Conservation (phyloP, 2,113 vertebrate species). For the Cynopterus brachyotis region DNA sequence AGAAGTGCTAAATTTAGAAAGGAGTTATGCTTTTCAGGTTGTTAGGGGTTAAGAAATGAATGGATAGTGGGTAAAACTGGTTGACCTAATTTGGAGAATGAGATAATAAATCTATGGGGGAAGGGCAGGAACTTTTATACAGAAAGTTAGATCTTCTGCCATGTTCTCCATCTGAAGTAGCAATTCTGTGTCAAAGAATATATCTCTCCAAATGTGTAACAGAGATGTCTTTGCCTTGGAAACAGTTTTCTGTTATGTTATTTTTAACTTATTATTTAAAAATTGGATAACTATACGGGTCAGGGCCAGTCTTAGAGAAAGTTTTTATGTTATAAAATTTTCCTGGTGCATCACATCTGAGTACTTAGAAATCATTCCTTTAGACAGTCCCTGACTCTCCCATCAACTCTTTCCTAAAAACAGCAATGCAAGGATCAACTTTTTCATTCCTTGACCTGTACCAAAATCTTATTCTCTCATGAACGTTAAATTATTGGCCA, state of each 20-base stretch:
- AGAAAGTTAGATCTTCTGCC: not conserved
- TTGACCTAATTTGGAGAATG: not conserved
- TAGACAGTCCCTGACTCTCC: not conserved
- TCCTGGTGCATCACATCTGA: not conserved
- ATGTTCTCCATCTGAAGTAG: not conserved
- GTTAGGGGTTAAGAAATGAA: not conserved
- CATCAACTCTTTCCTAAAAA: not conserved
- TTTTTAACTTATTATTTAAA: not conserved
- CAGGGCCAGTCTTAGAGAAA: not conserved
- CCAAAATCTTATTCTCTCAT: not conserved
- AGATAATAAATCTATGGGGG: not conserved
- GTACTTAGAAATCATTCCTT: constrained; percentile 9
- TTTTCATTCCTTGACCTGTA: not conserved
- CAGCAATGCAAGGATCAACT: not conserved
- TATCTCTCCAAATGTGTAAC: not conserved
- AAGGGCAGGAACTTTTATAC: not conserved
- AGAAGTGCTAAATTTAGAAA: not conserved
- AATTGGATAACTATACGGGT: not conserved
- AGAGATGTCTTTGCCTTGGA: not conserved
- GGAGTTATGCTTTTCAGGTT: not conserved
- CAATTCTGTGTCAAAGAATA: not conserved
- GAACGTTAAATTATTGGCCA: not conserved
- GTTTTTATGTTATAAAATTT: not conserved
- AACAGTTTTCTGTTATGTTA: not conserved
- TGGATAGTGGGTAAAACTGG: not conserved